Evolutionary conservation across 2,113 vertebrate species (phyloP).

Genomic region (Ophthalmotilapia sp.): DNA sequence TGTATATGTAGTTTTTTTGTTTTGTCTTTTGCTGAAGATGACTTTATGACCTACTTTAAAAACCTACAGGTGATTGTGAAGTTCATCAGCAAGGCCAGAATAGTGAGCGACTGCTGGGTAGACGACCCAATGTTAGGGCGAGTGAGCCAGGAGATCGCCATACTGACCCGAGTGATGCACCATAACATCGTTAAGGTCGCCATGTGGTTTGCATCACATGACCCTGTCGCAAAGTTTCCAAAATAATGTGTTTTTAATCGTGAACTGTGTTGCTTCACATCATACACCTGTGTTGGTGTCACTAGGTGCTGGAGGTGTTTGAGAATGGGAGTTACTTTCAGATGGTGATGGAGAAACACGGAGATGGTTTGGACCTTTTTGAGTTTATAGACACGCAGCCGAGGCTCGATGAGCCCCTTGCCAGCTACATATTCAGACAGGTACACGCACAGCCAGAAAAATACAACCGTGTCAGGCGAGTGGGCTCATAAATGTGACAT

Average conservation of each 20-base stretch:
- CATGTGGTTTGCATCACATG: not conserved
- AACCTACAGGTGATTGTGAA: slow-evolving; percentile 83
- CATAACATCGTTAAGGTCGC: slow-evolving; percentile 85
- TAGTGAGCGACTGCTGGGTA: slow-evolving; percentile 87
- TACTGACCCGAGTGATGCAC: slow-evolving; percentile 81
- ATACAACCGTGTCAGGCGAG: not conserved
- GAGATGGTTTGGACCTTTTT: slow-evolving; percentile 88
- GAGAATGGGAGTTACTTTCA: slow-evolving; percentile 90
- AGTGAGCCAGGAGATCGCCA: slow-evolving; percentile 86
- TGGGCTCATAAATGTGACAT: not conserved
- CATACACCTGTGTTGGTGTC: not conserved
- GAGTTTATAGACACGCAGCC: slow-evolving; percentile 90
- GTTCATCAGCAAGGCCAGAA: slow-evolving; percentile 87
- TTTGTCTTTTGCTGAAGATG: not conserved
- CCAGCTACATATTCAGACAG: slow-evolving; percentile 92
- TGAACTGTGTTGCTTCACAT: not conserved
- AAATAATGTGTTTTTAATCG: not conserved
- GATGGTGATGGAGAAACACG: slow-evolving; percentile 95
- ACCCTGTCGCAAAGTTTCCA: not conserved
- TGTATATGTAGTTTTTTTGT: not conserved
- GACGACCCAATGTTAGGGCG: slow-evolving; percentile 81
- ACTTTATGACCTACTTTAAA: not conserved
- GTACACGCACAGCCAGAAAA: slow-evolving; percentile 44
- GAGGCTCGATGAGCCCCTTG: slow-evolving; percentile 83
- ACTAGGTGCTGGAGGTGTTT: slow-evolving; percentile 85